Base-by-base conservation (phyloP, 2,797 vertebrate species). In the Myoxocephalus aenaeus region DNA sequence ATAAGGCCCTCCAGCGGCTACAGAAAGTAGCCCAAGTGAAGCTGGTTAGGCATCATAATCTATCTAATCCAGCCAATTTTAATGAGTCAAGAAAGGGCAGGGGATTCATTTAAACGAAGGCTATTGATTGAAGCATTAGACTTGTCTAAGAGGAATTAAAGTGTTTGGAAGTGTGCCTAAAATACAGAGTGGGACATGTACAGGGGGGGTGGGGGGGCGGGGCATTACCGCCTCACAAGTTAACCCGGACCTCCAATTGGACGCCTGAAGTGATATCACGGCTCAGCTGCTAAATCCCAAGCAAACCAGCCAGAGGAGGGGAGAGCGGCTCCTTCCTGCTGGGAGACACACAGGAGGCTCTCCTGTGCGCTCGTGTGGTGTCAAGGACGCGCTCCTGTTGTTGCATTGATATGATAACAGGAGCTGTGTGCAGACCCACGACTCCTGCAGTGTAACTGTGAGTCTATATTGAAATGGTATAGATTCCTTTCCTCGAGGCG, bases 31-130 rank as follows among this genome's bases (percentile, higher is more conserved):
- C 42, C 38, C 38, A 25, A 36, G 54, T 62, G 58, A 44, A 66
- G 22, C 46, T 78, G 64, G 54, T 81, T 58, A 66, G 79, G n/a
- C 51, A 42, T 73, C 76, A 83, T 81, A 87, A 89, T 89, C 82
- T 83, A 81, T 80, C 71, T 85, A 80, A 92, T 88, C 83, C 84
- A 81, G 68, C 51, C 71, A 82, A 86, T 25, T 88, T 75, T 72
- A 81, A 85, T 38, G 73, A 82, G 82, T 90, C 71, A 71, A 77
- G 79, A 82, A 81, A 80, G 79, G 86, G 83, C 82, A 77, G 73
- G 51, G 80, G 89, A 90, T 89, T 91, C 25, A 90, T 90, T 92
- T 86, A 89, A 92, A 90, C 70, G 73, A 85, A 79, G 72, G 78
- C 61, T 89, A 83, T 89, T 83, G 90, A 91, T 86, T 89, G 78